Evolutionary conservation across 2,113 vertebrate genomes (phyloP).

Genomic region (Cisticola juncidis): DNA sequence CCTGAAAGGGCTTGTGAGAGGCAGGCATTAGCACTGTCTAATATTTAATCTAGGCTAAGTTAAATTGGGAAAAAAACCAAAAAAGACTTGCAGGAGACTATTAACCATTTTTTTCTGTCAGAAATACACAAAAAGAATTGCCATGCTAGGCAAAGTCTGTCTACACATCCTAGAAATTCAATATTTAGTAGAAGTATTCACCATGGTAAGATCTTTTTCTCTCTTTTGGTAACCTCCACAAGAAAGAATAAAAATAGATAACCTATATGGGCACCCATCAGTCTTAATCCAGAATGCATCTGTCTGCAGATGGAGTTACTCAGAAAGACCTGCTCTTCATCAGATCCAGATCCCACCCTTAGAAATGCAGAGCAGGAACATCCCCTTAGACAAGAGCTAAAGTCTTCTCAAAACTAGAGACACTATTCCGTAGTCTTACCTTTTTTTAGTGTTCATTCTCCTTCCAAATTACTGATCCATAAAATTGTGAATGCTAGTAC

Average conservation of each 20-base stretch:
- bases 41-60: not conserved
- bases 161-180: not conserved
- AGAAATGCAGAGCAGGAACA: not conserved
- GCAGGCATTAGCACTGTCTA: not conserved
- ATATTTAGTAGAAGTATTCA: not conserved
- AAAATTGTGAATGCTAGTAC: not conserved
- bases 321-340: not conserved
- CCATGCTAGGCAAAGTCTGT: not conserved
- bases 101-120: not conserved
- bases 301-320: not conserved
- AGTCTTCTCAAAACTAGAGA: not conserved
- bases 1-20: not conserved
- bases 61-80: not conserved
- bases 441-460: not conserved
- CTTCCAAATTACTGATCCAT: not conserved
- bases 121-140: not conserved
- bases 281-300: not conserved
- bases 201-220: not conserved
- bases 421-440: not conserved
- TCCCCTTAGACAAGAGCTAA: not conserved
- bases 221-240: not conserved
- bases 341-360: not conserved
- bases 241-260: not conserved
- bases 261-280: not conserved
- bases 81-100: not conserved